Conservation (phyloP, 30 jellyfish, hydroid and myxozoan genomes). For the Haliclystus octoradiatus region DNA sequence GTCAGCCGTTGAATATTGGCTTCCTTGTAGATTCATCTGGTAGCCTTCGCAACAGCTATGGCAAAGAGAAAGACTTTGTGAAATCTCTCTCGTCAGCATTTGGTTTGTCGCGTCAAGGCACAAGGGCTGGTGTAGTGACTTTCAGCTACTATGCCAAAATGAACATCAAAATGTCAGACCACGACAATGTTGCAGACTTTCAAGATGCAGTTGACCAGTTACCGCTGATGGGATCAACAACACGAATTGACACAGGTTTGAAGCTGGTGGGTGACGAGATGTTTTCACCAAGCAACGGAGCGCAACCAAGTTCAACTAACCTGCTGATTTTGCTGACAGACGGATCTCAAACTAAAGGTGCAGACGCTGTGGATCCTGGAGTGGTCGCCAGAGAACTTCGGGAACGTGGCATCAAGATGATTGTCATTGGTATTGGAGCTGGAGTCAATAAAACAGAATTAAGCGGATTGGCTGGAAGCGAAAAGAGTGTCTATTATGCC, state of each 20-base stretch:
- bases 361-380: conserved; percentile 62
- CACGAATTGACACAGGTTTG: conserved; percentile 8
- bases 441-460: background rate
- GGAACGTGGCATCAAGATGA: conserved; percentile 13
- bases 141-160: background rate
- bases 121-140: conserved; percentile 26
- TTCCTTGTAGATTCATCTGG: no score
- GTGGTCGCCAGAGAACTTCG: conserved; percentile 41
- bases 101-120: no score
- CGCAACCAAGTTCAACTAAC: conserved; percentile 52
- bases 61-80: no score
- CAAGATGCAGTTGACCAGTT: background rate
- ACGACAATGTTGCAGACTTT: background rate
- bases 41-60: no score
- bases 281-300: conserved; percentile 41
- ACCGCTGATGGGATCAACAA: conserved; percentile 7
- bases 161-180: background rate
- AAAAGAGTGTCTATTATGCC: conserved; percentile 27
- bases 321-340: conserved; percentile 48
- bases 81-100: no score
- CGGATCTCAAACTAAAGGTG: conserved; percentile 58
- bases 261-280: conserved; percentile 31
- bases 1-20: no score
- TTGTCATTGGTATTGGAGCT: conserved; percentile 1
- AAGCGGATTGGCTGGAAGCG: conserved; percentile 34